Evolutionary conservation across 92 coral and sea anemone genomes (phyloP).

Genomic region (Ricordea florida): DNA sequence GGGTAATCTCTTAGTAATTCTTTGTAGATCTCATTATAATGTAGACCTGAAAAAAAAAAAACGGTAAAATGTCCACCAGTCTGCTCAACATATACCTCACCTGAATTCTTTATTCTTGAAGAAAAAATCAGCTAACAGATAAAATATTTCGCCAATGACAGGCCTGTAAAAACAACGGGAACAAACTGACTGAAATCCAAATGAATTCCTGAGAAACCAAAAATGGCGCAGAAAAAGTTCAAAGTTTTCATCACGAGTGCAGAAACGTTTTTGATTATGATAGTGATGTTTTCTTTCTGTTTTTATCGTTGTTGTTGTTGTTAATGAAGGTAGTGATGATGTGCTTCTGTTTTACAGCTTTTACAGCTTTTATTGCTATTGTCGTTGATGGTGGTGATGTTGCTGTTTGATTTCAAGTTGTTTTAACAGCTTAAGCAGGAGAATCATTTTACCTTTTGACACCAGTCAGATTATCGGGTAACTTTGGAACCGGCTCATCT

Average conservation of each 20-base stretch:
- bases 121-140: slow-evolving; percentile 93
- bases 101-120: slow-evolving; percentile 99
- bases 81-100: slow-evolving; percentile 21
- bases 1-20: no score
- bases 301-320: neutral
- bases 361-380: neutral
- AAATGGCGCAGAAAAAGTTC: neutral
- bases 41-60: no score
- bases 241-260: neutral
- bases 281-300: neutral
- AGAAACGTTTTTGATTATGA: neutral
- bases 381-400: neutral
- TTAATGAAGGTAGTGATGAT: neutral
- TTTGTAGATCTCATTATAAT: no score
- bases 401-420: neutral
- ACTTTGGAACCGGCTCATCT: slow-evolving; percentile 79
- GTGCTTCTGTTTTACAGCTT: neutral
- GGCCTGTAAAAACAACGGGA: slow-evolving; percentile 61
- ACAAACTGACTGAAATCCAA: neutral
- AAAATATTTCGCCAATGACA: slow-evolving; percentile 86
- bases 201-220: neutral
- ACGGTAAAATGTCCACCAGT: no score
- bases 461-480: slow-evolving; percentile 72
- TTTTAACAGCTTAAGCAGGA: no score
- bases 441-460: slow-evolving; percentile 65